Percentiles rank a stretch among this genome's conserved stretches.
Conservation (phyloP, 2,888 invertebrate species). For the Melinopterus prodromus region DNA sequence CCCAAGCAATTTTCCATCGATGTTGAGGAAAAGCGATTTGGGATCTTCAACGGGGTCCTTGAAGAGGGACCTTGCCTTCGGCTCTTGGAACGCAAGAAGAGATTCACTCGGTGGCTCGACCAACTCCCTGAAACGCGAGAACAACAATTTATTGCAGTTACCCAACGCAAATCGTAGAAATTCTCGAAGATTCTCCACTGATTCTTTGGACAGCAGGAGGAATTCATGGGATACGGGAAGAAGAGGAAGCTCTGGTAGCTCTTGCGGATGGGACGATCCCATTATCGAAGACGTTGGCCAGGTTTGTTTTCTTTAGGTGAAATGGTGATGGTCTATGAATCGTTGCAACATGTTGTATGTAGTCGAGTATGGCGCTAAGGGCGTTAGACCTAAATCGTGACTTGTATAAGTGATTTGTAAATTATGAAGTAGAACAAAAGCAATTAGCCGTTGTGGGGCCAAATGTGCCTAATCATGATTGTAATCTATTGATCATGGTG, state of each 20-base stretch:
- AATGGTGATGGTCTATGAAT: neutral
- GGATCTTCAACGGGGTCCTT: conserved; percentile 52
- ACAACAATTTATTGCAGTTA: conserved; percentile 46
- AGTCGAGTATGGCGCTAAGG: neutral
- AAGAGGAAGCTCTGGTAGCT: conserved; percentile 70
- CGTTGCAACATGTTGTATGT: too few relatives aligned
- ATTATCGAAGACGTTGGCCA: conserved; percentile 69
- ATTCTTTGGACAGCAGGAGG: conserved; percentile 76
- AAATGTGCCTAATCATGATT: neutral
- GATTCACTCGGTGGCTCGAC: conserved; percentile 55
- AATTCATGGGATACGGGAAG: conserved; percentile 73
- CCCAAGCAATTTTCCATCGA: conserved; percentile 76
- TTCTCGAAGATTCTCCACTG: conserved; percentile 69
- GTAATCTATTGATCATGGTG: neutral
- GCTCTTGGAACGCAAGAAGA: conserved; percentile 48
- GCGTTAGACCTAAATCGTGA: neutral
- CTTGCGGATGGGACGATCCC: conserved; percentile 67
- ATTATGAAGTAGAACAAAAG: neutral
- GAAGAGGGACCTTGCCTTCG: conserved; percentile 47
- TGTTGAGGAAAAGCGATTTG: conserved; percentile 66
- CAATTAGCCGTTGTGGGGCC: neutral
- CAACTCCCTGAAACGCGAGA: conserved; percentile 58
- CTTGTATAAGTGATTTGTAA: neutral
- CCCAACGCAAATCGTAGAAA: conserved; percentile 65
- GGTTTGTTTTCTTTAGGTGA: conserved; percentile 37